Base-by-base conservation (phyloP, 2,888 invertebrate species). In the Oeneis ivallda region DNA sequence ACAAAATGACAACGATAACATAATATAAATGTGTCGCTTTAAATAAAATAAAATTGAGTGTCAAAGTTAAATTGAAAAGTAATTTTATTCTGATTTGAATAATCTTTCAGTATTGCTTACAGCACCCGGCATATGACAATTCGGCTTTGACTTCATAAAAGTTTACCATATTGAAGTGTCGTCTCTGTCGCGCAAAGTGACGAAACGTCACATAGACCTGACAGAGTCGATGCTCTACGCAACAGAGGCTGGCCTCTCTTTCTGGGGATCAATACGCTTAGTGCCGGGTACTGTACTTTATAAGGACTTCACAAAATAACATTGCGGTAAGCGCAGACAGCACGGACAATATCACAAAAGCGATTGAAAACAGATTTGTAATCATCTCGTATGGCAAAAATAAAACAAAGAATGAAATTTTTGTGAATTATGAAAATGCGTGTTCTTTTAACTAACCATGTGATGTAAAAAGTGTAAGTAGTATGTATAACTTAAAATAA, bases 321-420 rank as follows among this genome's bases (percentile, higher is more conserved):
- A 65, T 52, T 65, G 69, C 67, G 32, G 47, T 53, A 65, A 65
- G 60, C 52, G 67, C 57, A 32, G 39, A 67, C 65, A 47, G 32
- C 54, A 69, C 47, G 56, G 26, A 59, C 26, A 57, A 63, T 13
- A 57, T 43, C 47, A 59, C 43, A 69, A 64, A 69, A 53, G 47
- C 53, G 50, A n/a, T 26, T 52, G 10, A 37, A 59, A 32, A 57
- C 43, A n/a, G 19, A 49, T 19, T 17, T 1, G 37, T 2, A 54
- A 37, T 7, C n/a, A 7, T n/a, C n/a, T n/a, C n/a, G n/a, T n/a
- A n/a, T n/a, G n/a, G n/a, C 15, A 54, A 37, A 17, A 10, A 54
- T 9, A 54, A 39, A 39, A 9, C 13, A 34, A 3, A 15, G n/a
- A 6, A 8, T 37, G 37, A 37, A 47, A 8, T 52, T 32, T 52